These are phyloP conservation scores for Periophthalmus magnuspinnatus DNA, from an alignment of 2,797 vertebrate genomes.

Conservation along the genomic window DNA sequence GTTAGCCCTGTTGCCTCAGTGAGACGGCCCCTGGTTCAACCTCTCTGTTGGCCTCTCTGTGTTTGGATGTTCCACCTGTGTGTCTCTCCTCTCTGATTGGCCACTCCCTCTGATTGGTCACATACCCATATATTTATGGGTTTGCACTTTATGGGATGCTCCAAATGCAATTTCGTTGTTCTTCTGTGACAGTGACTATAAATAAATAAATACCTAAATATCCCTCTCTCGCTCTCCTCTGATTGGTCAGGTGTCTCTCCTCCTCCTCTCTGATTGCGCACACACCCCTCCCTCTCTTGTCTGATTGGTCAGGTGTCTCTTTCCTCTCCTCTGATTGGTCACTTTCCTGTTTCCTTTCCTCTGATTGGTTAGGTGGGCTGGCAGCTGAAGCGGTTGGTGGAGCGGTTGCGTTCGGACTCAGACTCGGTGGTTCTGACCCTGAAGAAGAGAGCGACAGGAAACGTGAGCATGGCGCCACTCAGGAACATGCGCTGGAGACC, in stretches of 20 bases:
- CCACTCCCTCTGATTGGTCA: background rate
- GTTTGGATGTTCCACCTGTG: too few species aligned
- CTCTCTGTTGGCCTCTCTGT: too few species aligned
- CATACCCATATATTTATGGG: too few species aligned
- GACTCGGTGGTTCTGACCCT: slow-evolving; percentile 82
- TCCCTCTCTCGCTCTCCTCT: too few species aligned
- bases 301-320: slow-evolving; percentile 21
- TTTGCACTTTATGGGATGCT: too few species aligned
- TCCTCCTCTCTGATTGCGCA: background rate
- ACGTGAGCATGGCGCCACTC: slow-evolving; percentile 85
- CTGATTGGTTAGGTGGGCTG: slow-evolving; percentile 87
- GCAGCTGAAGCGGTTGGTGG: slow-evolving; percentile 93
- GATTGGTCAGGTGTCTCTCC: background rate
- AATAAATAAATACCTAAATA: too few species aligned
- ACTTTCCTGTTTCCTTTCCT: background rate
- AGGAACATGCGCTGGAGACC: slow-evolving; percentile 95
- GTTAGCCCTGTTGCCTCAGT: too few species aligned
- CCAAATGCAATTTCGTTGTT: too few species aligned
- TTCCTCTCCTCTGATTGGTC: background rate
- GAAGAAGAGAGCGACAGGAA: slow-evolving; percentile 88
- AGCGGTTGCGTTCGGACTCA: slow-evolving; percentile 85
- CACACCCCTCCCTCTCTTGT: background rate
- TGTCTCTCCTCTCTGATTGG: background rate
- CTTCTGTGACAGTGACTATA: too few species aligned
- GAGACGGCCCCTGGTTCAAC: background rate